Conservation (phyloP, 1,140 invertebrate genomes). For the Pseudomyrmex sp. region DNA sequence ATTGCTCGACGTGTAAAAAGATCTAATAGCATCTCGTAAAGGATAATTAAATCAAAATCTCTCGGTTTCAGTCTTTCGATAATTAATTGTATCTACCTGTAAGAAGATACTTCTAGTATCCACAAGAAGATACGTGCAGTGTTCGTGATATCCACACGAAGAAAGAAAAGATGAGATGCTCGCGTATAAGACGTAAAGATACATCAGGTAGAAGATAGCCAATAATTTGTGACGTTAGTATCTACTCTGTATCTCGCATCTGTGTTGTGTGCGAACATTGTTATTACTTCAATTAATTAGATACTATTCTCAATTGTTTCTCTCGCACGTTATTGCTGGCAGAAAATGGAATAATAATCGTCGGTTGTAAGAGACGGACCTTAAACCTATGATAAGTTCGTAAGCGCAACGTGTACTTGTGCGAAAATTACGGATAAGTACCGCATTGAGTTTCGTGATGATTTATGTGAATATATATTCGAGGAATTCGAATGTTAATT, state of each 20-base stretch:
- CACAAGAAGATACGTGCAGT: background rate
- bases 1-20: background rate
- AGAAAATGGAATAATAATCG: constrained; percentile 31
- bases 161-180: background rate
- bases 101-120: background rate
- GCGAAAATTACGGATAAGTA: constrained; percentile 15
- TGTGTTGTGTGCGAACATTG: constrained; percentile 18
- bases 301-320: background rate
- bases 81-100: background rate
- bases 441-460: background rate
- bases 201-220: background rate
- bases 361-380: background rate
- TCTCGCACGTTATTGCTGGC: background rate
- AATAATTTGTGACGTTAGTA: constrained; percentile 9
- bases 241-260: background rate
- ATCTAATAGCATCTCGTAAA: background rate
- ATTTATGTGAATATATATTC: constrained; percentile 18
- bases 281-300: constrained; percentile 46
- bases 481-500: background rate
- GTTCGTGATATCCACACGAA: background rate
- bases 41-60: background rate
- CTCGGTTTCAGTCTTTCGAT: background rate
- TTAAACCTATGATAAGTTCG: background rate
- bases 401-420: constrained; percentile 23
- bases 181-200: too few relatives aligned